A percentile compares a stretch with the other conserved stretches of the same genome.
Evolutionary conservation across 2,888 invertebrate genomes (phyloP).

Genomic region (Drosophila cracens): DNA sequence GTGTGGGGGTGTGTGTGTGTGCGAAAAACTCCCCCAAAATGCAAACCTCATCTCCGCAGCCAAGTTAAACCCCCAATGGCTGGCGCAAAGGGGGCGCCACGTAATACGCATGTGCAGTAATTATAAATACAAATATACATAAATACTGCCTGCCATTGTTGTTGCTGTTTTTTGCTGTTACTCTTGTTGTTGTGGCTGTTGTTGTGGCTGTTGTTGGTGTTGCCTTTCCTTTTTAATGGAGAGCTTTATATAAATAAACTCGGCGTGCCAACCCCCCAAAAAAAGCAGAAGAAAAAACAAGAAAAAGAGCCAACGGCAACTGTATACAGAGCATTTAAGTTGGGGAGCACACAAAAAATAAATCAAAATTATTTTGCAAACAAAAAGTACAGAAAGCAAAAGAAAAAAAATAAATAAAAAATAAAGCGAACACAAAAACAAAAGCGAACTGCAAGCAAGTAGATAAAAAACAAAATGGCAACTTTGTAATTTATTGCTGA

Average conservation of each 20-base stretch:
- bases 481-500: conserved; percentile 81
- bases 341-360: conserved; percentile 62
- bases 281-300: neutral
- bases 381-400: conserved; percentile 62
- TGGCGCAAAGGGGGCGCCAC: conserved; percentile 41
- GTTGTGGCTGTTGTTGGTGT: conserved; percentile 13
- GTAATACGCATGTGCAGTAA: conserved; percentile 84
- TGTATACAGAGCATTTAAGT: conserved; percentile 33
- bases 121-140: conserved; percentile 82
- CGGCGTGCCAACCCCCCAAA: conserved; percentile 33
- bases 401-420: conserved; percentile 12
- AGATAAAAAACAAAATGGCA: conserved; percentile 79
- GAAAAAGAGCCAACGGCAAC: neutral
- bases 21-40: conserved; percentile 70
- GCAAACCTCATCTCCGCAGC: conserved; percentile 22
- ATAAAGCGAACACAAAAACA: conserved; percentile 22
- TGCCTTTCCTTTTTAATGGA: conserved; percentile 76
- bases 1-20: conserved; percentile 21
- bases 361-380: conserved; percentile 82
- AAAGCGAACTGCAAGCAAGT: conserved; percentile 40
- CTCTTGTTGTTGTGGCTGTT: conserved; percentile 20
- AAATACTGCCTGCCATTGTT: conserved; percentile 59
- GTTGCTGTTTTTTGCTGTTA: conserved; percentile 14
- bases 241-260: conserved; percentile 81
- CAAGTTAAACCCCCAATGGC: conserved; percentile 4